Percentiles rank a stretch among this genome's conserved stretches.
Evolutionary conservation across 2,113 vertebrate species (phyloP).

Genomic region (Grallaria varia): DNA sequence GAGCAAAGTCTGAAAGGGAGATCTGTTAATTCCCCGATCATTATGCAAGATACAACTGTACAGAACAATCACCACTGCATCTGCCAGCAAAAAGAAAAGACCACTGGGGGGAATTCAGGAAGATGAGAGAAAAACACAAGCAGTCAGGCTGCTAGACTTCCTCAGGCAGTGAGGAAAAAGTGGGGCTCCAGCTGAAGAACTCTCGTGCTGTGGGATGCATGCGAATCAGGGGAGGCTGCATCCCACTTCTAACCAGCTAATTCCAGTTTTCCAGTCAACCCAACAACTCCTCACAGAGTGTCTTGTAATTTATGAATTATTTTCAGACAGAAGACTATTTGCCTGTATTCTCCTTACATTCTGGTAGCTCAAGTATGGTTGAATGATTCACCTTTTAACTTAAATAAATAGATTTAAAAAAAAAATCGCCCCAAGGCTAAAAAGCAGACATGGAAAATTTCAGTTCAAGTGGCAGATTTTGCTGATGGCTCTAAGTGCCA

Average conservation of each 20-base stretch:
- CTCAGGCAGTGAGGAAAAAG: rapidly evolving
- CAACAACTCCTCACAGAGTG: background rate
- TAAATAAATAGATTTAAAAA: background rate
- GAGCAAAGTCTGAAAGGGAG: background rate
- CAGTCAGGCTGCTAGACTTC: background rate
- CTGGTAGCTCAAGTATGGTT: background rate
- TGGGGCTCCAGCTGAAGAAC: background rate
- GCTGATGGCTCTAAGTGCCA: background rate
- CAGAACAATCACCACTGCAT: background rate
- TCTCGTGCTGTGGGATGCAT: background rate
- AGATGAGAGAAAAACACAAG: background rate
- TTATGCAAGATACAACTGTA: background rate
- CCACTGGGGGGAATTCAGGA: background rate
- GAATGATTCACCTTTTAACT: background rate
- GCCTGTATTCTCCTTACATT: background rate
- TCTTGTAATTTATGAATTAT: background rate
- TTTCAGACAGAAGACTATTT: background rate
- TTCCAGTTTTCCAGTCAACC: conserved; percentile 7
- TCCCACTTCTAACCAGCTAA: background rate
- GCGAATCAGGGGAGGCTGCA: background rate
- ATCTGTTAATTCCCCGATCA: background rate
- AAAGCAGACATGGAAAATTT: background rate
- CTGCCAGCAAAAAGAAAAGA: background rate
- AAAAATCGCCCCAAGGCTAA: background rate
- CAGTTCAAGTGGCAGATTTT: conserved; percentile 13